Conservation (phyloP, 2,888 invertebrate genomes). For the Orgyia antiqua region DNA sequence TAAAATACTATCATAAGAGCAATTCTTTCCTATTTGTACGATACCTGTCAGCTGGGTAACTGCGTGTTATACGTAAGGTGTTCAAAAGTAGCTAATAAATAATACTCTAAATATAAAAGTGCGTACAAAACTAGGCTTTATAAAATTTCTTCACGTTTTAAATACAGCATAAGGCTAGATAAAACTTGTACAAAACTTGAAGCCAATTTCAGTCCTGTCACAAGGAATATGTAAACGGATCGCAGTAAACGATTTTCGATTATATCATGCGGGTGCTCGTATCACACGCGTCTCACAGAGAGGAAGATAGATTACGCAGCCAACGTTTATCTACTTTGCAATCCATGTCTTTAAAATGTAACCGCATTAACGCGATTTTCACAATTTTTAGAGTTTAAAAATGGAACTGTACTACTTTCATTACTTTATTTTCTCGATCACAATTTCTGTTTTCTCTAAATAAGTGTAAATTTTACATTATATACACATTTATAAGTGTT, state of each 20-base stretch:
- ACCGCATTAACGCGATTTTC: slow-evolving; percentile 33
- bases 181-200: slow-evolving; percentile 40
- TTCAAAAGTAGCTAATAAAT: too few species aligned
- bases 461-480: too few species aligned
- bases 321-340: slow-evolving; percentile 56
- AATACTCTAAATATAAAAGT: too few species aligned
- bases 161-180: too few species aligned
- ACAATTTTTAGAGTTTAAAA: slow-evolving; percentile 18
- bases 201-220: slow-evolving; percentile 48
- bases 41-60: too few species aligned
- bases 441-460: too few species aligned
- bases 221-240: slow-evolving; percentile 49
- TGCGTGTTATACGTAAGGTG: too few species aligned
- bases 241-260: slow-evolving; percentile 56
- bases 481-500: too few species aligned
- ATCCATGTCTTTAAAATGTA: slow-evolving; percentile 43
- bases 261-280: slow-evolving; percentile 52
- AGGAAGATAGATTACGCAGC: slow-evolving; percentile 62
- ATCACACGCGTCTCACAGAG: slow-evolving; percentile 49
- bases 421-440: slow-evolving; percentile 1
- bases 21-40: too few species aligned
- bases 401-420: slow-evolving; percentile 12
- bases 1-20: too few species aligned
- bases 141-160: too few species aligned
- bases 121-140: too few species aligned